phyloP scores from a whole-genome alignment of 2,797 vertebrate species.

The Tenualosa thibaudeaui region DNA sequence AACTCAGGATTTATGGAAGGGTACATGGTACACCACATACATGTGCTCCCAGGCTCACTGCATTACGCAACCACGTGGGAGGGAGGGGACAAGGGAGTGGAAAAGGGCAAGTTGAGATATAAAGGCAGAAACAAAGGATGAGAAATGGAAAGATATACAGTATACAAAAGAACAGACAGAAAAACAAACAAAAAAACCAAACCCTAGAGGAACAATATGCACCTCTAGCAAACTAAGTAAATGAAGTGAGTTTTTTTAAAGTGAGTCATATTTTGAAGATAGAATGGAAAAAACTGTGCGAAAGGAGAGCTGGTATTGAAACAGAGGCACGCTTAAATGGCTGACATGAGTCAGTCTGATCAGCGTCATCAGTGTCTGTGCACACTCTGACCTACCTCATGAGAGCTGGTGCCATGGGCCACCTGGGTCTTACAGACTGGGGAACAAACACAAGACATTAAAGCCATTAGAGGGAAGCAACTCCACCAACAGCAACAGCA shows the following conservation, averaged over 20 bases:
- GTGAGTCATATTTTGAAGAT: not conserved
- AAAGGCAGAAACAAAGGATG: not conserved
- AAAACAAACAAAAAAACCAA: not conserved
- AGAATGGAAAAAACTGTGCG: not conserved
- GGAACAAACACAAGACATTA: slow-evolving; percentile 46
- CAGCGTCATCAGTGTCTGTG: not conserved
- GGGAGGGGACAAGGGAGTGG: not conserved
- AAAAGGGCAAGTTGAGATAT: not conserved
- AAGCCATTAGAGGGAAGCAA: not conserved
- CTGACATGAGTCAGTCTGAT: not conserved
- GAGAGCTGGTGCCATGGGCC: slow-evolving; percentile 96
- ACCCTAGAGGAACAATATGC: not conserved
- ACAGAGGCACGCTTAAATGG: not conserved
- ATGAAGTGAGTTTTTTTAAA: not conserved
- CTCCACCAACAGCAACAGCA: not conserved
- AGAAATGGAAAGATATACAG: slow-evolving; percentile 31
- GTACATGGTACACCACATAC: not conserved
- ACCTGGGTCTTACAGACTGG: slow-evolving; percentile 99
- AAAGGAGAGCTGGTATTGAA: not conserved
- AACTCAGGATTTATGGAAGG: not conserved
- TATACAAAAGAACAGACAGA: not conserved
- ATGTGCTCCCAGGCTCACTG: not conserved
- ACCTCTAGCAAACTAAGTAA: not conserved
- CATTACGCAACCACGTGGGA: not conserved
- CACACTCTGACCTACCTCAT: slow-evolving; percentile 84